These are phyloP conservation scores for Tonatia bakeri DNA, from an alignment of 2,113 vertebrate species.

Conservation along the genomic window DNA sequence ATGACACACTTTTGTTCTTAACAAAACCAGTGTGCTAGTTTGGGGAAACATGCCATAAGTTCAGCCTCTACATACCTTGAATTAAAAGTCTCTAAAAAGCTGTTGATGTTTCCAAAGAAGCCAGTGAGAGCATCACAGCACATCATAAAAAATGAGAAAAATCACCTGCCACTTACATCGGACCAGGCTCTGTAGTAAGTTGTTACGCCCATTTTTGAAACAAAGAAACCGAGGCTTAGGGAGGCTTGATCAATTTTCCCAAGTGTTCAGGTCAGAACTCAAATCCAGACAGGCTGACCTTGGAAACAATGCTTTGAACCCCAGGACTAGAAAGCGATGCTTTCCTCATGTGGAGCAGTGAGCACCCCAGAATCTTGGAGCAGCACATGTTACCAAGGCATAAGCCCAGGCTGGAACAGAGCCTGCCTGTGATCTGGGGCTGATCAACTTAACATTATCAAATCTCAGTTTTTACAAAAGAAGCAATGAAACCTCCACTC, in stretches of 20 bases:
- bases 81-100: slow-evolving; percentile 36
- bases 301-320: background rate
- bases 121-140: background rate
- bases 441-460: background rate
- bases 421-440: background rate
- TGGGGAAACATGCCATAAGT: background rate
- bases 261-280: background rate
- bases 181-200: background rate
- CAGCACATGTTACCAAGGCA: background rate
- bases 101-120: slow-evolving; percentile 5
- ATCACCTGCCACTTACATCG: background rate
- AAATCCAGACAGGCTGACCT: background rate
- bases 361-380: background rate
- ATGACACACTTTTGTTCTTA: background rate
- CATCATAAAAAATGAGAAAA: background rate
- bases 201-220: background rate
- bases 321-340: background rate
- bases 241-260: background rate
- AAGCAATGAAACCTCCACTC: background rate
- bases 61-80: background rate
- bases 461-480: background rate
- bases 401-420: background rate
- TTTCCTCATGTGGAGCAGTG: background rate
- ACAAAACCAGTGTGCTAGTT: background rate
- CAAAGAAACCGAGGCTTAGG: background rate